Evolutionary conservation across 2,797 vertebrate genomes (phyloP), one percentile per base, ranked within the genome.

Genomic region (Gallinago stenura): DNA sequence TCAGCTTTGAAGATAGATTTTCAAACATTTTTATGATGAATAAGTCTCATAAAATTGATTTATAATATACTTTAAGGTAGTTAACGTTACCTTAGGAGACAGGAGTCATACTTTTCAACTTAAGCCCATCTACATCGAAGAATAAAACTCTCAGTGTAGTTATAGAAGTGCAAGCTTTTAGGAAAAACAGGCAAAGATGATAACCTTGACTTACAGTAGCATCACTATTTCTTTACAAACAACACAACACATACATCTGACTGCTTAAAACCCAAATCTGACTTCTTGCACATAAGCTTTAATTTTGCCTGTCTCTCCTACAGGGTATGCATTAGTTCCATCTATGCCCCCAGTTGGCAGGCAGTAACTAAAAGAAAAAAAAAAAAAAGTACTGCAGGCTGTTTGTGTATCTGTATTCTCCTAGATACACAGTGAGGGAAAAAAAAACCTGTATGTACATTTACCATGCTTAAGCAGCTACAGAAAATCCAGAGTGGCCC

Each of bases 1-100:
- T 90, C 50, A 56, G 50, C 79, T 78, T 76, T 81, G 65, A 89
- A 83, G 37, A 88, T 3, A 4, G 9, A 71, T 65, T 93, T 92
- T 65, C 58, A 69, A 88, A 51, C 5, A 50, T 58, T 79, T 82
- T 90, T 64, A 85, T 0, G 0, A 72, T 22, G 3, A 91, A 10
- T 0, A 8, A 13, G 14, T 51, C 73, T 76, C 70, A 58, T 33
- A 53, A 77, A 79, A 70, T 24, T 72, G 58, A 81, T 83, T 82
- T 53, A 56, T 33, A 69, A 66, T 24, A 50, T n/a, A 65, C 9
- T 75, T 60, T 41, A 51, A 31, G 26, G 79, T 61, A 75, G 21
- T 28, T 70, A 87, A 41, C 10, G 10, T 35, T 35, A 83, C 24
- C 10, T 61, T 72, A 85, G 87, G 0, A 8, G 76, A 64, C 10